Evolutionary conservation across 2,797 vertebrate species (phyloP).

Genomic region (Pseudocheirus occidentalis): DNA sequence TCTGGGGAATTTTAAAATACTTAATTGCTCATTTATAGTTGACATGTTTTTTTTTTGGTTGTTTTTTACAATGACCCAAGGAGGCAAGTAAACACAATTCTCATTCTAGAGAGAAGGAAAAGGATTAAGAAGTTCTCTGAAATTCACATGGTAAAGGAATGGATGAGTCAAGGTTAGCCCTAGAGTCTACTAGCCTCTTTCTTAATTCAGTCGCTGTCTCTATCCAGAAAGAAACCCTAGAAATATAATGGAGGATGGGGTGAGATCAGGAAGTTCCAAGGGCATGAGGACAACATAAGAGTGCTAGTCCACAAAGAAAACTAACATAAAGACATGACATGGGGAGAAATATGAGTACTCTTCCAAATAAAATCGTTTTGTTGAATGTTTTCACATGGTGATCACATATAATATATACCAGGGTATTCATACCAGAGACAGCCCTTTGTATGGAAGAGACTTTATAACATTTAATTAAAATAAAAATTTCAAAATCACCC

Average conservation of each 20-base stretch:
- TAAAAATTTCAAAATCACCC: conserved; percentile 53
- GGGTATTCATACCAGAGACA: conserved; percentile 25
- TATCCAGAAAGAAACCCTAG: background rate
- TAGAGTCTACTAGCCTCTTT: background rate
- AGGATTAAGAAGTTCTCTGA: conserved; percentile 14
- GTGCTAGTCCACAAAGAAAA: background rate
- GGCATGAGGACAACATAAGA: conserved; percentile 28
- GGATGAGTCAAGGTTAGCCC: background rate
- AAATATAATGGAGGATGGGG: background rate
- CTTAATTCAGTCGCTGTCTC: background rate
- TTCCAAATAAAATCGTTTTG: conserved; percentile 31
- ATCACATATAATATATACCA: conserved; percentile 28
- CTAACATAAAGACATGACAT: background rate
- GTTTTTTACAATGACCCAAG: conserved; percentile 13
- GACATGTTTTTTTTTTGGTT: background rate
- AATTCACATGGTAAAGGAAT: conserved; percentile 30
- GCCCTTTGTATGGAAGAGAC: conserved; percentile 8
- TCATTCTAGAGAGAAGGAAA: conserved; percentile 31
- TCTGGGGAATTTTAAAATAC: conserved; percentile 2
- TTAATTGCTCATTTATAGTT: conserved; percentile 42
- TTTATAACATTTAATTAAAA: conserved; percentile 59
- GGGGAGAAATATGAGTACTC: background rate
- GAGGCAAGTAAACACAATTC: conserved; percentile 12
- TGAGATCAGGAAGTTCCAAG: background rate
- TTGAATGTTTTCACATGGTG: background rate